phyloP scores from a whole-genome alignment of 2,797 vertebrate species.

The Tauraco hartlaubi region DNA sequence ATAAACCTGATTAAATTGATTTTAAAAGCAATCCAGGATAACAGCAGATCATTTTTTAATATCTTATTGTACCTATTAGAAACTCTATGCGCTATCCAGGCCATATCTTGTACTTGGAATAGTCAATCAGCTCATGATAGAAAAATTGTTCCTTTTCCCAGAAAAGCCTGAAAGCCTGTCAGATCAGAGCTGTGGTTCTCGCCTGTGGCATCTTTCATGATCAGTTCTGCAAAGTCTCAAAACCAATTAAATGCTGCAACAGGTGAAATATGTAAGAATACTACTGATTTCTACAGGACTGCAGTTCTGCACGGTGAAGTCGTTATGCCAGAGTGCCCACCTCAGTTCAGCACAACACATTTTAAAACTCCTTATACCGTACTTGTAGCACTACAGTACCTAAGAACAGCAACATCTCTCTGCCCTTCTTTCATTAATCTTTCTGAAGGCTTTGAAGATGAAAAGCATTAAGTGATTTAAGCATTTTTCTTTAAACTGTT shows the following conservation, averaged over 20 bases:
- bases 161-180: background rate
- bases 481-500: background rate
- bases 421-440: background rate
- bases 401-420: background rate
- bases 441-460: background rate
- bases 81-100: background rate
- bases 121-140: background rate
- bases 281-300: background rate
- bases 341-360: background rate
- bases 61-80: background rate
- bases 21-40: background rate
- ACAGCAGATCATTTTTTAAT: background rate
- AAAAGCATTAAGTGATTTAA: background rate
- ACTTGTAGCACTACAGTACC: background rate
- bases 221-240: background rate
- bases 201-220: background rate
- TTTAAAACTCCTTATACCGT: background rate
- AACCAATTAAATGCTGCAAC: too few species aligned
- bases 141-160: background rate
- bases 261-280: background rate
- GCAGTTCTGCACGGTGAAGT: background rate
- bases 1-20: background rate
- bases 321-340: fast-evolving
- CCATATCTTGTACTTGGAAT: background rate
- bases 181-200: background rate